Percentiles rank a stretch among this genome's conserved stretches.
Evolutionary conservation across 2,888 invertebrate species (phyloP).

Genomic region (Clitarchus hookeri): DNA sequence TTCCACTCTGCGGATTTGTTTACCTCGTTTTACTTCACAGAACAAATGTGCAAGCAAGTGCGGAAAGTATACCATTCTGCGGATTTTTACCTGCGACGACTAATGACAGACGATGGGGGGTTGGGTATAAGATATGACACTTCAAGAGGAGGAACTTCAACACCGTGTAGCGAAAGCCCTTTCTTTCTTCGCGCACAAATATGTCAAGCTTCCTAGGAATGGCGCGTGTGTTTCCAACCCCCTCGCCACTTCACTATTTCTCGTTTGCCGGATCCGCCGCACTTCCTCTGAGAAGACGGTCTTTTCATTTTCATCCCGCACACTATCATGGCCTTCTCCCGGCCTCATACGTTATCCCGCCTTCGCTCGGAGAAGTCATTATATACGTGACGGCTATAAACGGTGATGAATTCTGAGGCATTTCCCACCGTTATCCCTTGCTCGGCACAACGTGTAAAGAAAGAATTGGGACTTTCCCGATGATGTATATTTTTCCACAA

Average conservation of each 20-base stretch:
- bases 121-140: background rate
- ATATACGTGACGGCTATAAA: constrained; percentile 14
- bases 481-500: background rate
- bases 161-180: background rate
- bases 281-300: background rate
- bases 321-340: background rate
- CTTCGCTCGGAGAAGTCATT: constrained; percentile 14
- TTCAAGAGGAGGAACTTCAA: background rate
- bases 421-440: background rate
- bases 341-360: background rate
- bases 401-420: constrained; percentile 6
- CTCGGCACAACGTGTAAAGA: background rate
- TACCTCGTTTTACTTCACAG: no score
- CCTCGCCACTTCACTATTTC: background rate
- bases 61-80: no score
- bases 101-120: no score
- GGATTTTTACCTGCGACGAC: no score
- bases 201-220: background rate
- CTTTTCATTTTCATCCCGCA: background rate
- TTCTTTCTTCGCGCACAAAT: background rate
- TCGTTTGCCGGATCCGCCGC: background rate
- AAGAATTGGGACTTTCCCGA: background rate
- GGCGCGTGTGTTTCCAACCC: background rate
- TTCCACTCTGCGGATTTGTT: no score
- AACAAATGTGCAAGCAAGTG: no score